Evolutionary conservation across 2,797 vertebrate genomes (phyloP).

Genomic region (Megaceryle alcyon): DNA sequence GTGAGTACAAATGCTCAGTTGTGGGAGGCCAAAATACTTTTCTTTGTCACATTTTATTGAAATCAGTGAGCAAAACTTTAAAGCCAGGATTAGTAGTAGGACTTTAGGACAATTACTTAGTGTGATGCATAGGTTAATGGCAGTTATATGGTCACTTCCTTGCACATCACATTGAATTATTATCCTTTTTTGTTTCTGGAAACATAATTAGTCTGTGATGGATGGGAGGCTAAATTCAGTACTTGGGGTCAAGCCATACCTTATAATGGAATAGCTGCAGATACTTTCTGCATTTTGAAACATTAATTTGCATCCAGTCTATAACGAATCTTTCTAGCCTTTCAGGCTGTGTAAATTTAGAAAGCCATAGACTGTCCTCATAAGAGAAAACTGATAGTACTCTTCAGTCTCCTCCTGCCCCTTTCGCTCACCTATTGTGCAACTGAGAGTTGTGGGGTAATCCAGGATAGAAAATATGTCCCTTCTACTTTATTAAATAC

Average conservation of each 20-base stretch:
- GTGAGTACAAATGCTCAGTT: neutral
- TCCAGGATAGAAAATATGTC: neutral
- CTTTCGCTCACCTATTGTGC: neutral
- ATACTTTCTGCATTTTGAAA: constrained; percentile 4
- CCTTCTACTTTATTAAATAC: neutral
- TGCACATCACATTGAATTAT: constrained; percentile 39
- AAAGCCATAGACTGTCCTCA: neutral
- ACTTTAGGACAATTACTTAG: neutral
- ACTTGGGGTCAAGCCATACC: constrained; percentile 8
- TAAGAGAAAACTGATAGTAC: neutral
- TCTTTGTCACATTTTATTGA: neutral
- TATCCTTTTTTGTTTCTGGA: constrained; percentile 14
- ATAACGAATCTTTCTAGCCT: neutral
- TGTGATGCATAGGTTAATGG: constrained; percentile 30
- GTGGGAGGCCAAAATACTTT: neutral
- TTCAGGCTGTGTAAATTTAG: neutral
- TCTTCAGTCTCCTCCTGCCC: neutral
- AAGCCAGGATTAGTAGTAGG: neutral
- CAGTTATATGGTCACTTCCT: constrained; percentile 29
- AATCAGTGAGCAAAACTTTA: constrained; percentile 16
- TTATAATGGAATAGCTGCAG: constrained; percentile 2
- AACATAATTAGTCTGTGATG: constrained; percentile 48
- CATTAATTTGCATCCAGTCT: neutral
- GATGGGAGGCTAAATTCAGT: constrained; percentile 42
- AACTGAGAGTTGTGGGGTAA: neutral